Base-by-base conservation (phyloP, 2,797 vertebrate genomes). In the Hapalemur alaotrensis region DNA sequence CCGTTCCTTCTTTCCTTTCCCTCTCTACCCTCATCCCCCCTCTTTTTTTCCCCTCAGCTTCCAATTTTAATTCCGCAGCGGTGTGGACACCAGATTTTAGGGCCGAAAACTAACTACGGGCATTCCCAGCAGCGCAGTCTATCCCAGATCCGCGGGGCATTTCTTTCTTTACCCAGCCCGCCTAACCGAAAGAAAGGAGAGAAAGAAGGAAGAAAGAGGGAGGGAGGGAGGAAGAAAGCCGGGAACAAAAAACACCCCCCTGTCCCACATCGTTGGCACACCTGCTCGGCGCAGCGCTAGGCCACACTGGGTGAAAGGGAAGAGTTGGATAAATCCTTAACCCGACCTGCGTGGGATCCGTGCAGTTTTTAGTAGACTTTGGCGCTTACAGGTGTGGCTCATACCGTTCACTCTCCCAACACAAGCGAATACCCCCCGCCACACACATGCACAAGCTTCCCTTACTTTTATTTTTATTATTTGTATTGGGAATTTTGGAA, bases 401-500 rank as follows among this genome's bases (percentile, higher is more conserved):
- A 25, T 54, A 0, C 11, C 22, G 9, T 32, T 63, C 54, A 32
- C 32, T 7, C 30, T 35, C 69, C 32, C 61, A 3, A 30, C 20
- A 17, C 32, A 7, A 23, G 38, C 7, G 18, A 43, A 28, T 38
- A 46, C 69, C 9, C 52, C 67, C 14, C 25, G 0, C 57, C 5
- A 5, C 38, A 23, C 69, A 41, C 22, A 10, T 46, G 10, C 10
- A 52, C 32, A 81, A 63, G 50, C 54, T 9, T 17, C 22, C n/a
- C 38, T 50, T 25, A 12, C 61, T 2, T 67, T 59, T 72, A n/a
- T 35, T 76, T 70, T 61, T 35, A 78, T 41, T 15, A 59, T 48
- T 81, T 91, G 57, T 75, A 28, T 73, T 93, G 30, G 72, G 20
- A 79, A 52, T 57, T 48, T 84, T 43, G 38, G n/a, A 84, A 52